Base-by-base conservation (phyloP, 2,797 vertebrate genomes). In the Lagodon rhomboides region DNA sequence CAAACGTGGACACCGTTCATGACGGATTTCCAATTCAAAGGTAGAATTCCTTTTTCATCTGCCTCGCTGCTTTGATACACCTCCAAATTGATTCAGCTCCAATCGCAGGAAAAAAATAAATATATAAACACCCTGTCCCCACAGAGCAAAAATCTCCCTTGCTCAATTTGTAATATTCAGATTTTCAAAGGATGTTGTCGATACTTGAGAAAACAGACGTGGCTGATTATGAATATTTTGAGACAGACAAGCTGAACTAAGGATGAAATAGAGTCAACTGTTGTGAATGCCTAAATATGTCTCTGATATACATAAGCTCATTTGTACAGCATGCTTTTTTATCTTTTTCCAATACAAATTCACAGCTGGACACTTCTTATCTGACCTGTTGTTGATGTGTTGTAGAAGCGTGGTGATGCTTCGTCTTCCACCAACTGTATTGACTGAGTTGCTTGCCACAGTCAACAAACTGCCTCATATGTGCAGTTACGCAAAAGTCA, bases 21-120 rank as follows among this genome's bases (percentile, higher is more conserved):
- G 44, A 90, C 27, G 43, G 62, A 90, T 90, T 91, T 90, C 59
- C 78, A 85, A 89, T 85, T 91, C 76, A 88, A 89, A 85, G 74
- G 56, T 85, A 81, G 60, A 76, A 50, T 84, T 82, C 65, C 46
- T 76, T 74, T 86, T 86, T 85, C 77, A 81, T 88, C 69, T 62
- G 22, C 61, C 56, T 65, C 74, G 4, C 41, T 67, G 77, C 86
- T 84, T 84, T 90, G 81, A 88, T 82, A 65, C 71, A 79, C 73
- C 72, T 85, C 84, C 86, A 88, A 87, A 85, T 68, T 87, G 85
- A 88, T 91, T 83, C 74, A 55, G 34, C 69, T 91, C 80, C 81
- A 83, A 88, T 87, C 80, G 80, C 66, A 38, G 22, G 54, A 10
- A 75, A 23, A 23, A 58, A 25, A 56, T 30, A 66, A 71, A 76